phyloP scores from a whole-genome alignment of 2,113 vertebrate genomes.

The Tychaedon coryphoeus region DNA sequence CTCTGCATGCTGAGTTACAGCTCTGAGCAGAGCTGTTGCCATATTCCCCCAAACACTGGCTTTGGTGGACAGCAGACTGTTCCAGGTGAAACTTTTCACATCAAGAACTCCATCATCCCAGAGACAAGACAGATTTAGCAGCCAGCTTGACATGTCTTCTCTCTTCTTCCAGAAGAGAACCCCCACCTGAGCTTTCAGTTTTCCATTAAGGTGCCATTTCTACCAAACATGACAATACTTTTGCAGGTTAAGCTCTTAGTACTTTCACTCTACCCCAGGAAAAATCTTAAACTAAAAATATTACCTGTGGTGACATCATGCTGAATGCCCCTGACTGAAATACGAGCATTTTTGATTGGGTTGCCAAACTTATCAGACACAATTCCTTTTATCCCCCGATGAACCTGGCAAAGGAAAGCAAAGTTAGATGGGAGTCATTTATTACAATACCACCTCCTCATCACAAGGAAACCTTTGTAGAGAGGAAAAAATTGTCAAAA shows the following conservation, averaged over 20 bases:
- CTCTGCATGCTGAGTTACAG: neutral
- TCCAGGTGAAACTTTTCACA: neutral
- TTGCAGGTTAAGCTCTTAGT: neutral
- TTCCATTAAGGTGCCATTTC: neutral
- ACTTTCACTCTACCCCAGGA: neutral
- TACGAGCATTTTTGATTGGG: constrained; percentile 86
- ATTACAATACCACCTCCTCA: neutral
- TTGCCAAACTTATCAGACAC: constrained; percentile 85
- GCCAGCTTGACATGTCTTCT: neutral
- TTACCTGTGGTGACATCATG: constrained; percentile 93
- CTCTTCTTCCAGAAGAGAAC: neutral
- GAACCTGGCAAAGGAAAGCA: constrained; percentile 76
- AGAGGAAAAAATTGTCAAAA: neutral
- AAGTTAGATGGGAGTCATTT: neutral
- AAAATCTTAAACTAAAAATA: neutral
- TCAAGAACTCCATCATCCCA: neutral
- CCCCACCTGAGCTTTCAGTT: neutral
- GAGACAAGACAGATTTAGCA: neutral
- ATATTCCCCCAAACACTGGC: neutral
- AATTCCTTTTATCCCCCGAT: constrained; percentile 91
- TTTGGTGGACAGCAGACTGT: neutral
- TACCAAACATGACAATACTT: neutral
- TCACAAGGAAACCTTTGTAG: neutral
- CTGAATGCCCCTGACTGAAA: constrained; percentile 85
- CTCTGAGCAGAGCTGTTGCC: neutral